phyloP scores from a whole-genome alignment of 2,113 vertebrate species.

The Rhadina sibilatrix region DNA sequence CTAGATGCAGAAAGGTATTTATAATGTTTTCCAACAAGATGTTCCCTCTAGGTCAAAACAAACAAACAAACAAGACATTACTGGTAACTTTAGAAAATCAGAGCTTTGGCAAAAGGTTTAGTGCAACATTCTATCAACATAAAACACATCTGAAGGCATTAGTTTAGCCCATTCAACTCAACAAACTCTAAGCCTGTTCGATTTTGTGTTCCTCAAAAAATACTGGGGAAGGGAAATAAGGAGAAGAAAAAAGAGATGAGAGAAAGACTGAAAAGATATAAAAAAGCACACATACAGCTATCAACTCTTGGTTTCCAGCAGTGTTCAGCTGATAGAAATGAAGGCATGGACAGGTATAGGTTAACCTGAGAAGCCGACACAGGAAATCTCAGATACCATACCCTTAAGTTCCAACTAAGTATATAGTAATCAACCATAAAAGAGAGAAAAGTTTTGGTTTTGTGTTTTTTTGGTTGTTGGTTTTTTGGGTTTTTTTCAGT shows the following conservation, averaged over 20 bases:
- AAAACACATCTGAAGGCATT: not conserved
- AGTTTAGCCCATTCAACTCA: not conserved
- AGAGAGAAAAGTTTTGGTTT: not conserved
- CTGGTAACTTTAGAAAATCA: not conserved
- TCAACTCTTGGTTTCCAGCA: not conserved
- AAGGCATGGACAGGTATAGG: not conserved
- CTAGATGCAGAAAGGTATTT: not conserved
- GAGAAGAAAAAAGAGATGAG: not conserved
- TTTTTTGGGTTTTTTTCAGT: not conserved
- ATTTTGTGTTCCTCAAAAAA: not conserved
- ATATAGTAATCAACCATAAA: accelerated
- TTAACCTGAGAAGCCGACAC: not conserved
- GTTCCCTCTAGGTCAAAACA: not conserved
- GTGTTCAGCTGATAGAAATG: not conserved
- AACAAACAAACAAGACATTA: not conserved
- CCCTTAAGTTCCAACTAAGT: not conserved
- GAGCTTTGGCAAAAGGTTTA: not conserved
- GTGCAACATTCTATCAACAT: not conserved
- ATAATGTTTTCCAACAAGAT: not conserved
- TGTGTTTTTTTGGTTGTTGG: too few relatives aligned
- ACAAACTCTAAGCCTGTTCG: accelerated
- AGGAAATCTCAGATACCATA: not conserved
- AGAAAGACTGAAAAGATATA: not conserved
- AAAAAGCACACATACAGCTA: not conserved
- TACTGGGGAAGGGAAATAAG: not conserved